Evolutionary conservation across 2,113 vertebrate genomes (phyloP), one percentile per base, ranked within the genome.

Genomic region (Barbus barbus): DNA sequence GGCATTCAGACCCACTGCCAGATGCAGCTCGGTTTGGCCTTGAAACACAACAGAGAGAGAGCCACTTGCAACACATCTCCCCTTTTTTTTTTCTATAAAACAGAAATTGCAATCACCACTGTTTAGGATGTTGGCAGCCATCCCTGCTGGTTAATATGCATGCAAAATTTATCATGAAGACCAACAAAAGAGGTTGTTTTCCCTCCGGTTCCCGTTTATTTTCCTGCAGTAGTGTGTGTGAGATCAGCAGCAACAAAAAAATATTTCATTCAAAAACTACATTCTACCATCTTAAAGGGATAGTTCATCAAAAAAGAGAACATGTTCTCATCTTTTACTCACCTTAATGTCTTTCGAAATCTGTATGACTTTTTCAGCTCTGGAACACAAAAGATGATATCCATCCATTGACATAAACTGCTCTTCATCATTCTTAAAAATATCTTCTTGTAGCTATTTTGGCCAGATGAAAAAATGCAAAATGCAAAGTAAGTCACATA

Each of bases 31-130:
- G 71, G 56, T 72, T 78, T 85, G 88, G 76, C 86, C 33, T 74
- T 67, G 65, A 84, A 65, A 22, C 78, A 76, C 83, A 76, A 73
- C 65, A 75, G 61, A 80, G 36, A 80, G 36, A 46, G 14, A 83
- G 46, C 78, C n/a, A 53, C 71, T 82, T 89, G 80, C 88, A 89
- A 58, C 83, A 83, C 81, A 81, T 88, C 78, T 28, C 60, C 51
- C 81, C n/a, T 31, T 85, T 67, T 78, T n/a, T 85, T 83, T 89
- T 89, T 5, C 83, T 91, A 61, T 84, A 69, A 87, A 86, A 91
- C 60, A 87, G 38, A 73, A 86, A 90, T 63, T 83, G 58, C 79
- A 90, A 89, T 86, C 84, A 88, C 83, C 77, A 83, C 76, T 84
- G 85, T 85, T 90, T 80, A 87, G 89, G 84, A 53, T 60, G 78